Evolutionary conservation across 2,888 invertebrate species (phyloP), one percentile per base, ranked within the genome.

Genomic region (Hemicrepidius hirtus): DNA sequence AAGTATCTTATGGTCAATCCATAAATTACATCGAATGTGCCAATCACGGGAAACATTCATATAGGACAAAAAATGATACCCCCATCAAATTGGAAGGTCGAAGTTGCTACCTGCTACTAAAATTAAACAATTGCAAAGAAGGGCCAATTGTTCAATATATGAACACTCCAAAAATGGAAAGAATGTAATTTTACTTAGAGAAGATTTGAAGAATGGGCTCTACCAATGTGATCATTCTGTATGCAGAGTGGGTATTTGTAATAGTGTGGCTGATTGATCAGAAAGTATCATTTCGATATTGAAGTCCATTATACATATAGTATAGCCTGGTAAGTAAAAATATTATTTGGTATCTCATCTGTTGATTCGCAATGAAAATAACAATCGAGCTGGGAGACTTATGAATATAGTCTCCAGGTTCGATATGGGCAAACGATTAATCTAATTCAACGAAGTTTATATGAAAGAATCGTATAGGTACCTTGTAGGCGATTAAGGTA

Each of bases 71-170:
- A n/a, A n/a, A n/a, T n/a, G n/a, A n/a, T n/a, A n/a, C n/a, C n/a
- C n/a, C n/a, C n/a, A 55, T 55, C n/a, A 55, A 28, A 4, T 21
- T 55, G 18, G n/a, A 20, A 20, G 55, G 55, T 3, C 3, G 55
- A 13, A 55, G 24, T 9, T n/a, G n/a, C n/a, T n/a, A n/a, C n/a
- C n/a, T n/a, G n/a, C n/a, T n/a, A n/a, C n/a, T n/a, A n/a, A n/a
- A n/a, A n/a, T n/a, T n/a, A n/a, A n/a, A n/a, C n/a, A n/a, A n/a
- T n/a, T n/a, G n/a, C n/a, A n/a, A n/a, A 66, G 55, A 18, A 40
- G 66, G 7, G 66, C 66, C 7, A 66, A 77, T 59, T 74, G 74
- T 57, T 75, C 78, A 3, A 79, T 79, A 55, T 78, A 77, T 70
- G 75, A 78, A 63, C 77, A 78, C 32, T 37, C 76, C 3, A 76